Conservation (phyloP, 2,888 invertebrate genomes). For the Seira ritae region DNA sequence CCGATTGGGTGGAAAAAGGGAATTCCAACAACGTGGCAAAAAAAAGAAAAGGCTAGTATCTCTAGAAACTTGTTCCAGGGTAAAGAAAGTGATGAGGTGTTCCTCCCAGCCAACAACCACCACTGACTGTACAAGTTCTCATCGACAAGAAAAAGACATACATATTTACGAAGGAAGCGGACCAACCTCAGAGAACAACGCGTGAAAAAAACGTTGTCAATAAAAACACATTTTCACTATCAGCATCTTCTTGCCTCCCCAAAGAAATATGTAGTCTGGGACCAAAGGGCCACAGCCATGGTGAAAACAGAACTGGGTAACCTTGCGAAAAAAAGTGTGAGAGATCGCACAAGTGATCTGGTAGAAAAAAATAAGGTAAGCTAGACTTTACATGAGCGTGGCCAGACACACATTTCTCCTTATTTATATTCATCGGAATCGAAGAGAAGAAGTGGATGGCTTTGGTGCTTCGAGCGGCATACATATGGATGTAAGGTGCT, state of each 20-base stretch:
- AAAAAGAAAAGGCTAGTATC: constrained; percentile 31
- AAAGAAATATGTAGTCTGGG: constrained; percentile 12
- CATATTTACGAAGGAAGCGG: constrained; percentile 33
- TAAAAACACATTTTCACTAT: constrained; percentile 45
- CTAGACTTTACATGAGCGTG: not conserved
- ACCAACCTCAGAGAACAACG: constrained; percentile 16
- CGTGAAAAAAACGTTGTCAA: constrained; percentile 35
- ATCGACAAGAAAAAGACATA: constrained; percentile 23
- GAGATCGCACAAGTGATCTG: constrained; percentile 8
- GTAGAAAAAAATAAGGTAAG: constrained; percentile 10
- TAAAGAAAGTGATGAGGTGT: not conserved
- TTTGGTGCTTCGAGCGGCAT: not conserved
- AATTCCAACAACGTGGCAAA: not conserved
- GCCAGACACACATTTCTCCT: not conserved
- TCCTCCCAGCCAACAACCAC: not conserved
- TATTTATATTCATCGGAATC: constrained; percentile 15
- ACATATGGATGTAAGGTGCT: constrained; percentile 9
- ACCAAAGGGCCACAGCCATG: not conserved
- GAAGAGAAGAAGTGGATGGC: constrained; percentile 2
- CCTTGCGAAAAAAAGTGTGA: constrained; percentile 17
- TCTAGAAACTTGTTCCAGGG: no score
- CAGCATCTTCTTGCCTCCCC: constrained; percentile 1
- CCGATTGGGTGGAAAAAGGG: constrained; percentile 48
- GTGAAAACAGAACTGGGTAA: constrained; percentile 7
- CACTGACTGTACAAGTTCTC: constrained; percentile 25